Base-by-base conservation (phyloP, 2,113 vertebrate species). In the Nothocercus nigrocapillus region DNA sequence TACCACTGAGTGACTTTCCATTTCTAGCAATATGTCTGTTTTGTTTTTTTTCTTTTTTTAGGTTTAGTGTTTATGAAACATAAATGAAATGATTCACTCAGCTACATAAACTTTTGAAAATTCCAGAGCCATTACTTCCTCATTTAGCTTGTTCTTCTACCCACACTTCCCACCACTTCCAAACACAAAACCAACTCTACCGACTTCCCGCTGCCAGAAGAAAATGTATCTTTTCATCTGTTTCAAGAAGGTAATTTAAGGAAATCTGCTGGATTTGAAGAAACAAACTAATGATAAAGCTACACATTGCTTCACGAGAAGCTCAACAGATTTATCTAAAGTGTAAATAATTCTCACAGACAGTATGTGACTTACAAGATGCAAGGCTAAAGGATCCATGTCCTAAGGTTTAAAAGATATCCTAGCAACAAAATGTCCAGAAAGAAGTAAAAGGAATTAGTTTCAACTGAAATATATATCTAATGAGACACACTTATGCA, bases 261-360 rank as follows among this genome's bases (percentile, higher is more conserved):
- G 88, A 95, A 96, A 94, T 93, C 63, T 69, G 53, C 9, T 70
- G 30, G 58, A 34, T 5, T 59, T 90, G 30, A 59, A 58, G 95
- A 49, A 82, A 38, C 19, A 70, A 69, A 74, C 13, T 24, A 28
- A 3, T 82, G 59, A 80, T 76, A 75, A 85, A 58, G 82, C 32
- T 36, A 53, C 11, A 45, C 27, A 30, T 92, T 68, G 53, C 25
- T 76, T 70, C 74, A 44, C 68, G 61, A 92, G 61, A 69, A 64
- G n/a, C 27, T 92, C 56, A 73, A 70, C 14, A 68, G 73, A 51
- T 91, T 72, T 45, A 38, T 54, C 64, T 63, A 53, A 58, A 83
- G 25, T 47, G 25, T 87, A 17, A 47, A 20, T 58, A 54, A 91
- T 54, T 89, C 28, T 40, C 4, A 13, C 0, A 2, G 64, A 22